Conservation (phyloP, 1,140 invertebrate genomes). For the Carposina sasakii region DNA sequence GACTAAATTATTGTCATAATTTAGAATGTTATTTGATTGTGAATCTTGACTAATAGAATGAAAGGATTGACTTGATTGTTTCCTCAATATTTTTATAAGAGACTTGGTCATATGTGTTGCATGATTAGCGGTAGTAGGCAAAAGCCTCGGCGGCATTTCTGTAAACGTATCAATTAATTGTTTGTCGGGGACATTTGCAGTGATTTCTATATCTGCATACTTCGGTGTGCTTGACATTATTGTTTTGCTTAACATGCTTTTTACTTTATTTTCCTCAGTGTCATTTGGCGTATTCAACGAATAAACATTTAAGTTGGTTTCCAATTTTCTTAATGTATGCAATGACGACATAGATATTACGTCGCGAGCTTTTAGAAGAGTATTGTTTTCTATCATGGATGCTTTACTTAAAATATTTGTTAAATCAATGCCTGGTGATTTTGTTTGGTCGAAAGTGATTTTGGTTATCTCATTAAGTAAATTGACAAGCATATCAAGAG, state of each 20-base stretch:
- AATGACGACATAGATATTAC: constrained; percentile 29
- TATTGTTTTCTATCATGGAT: constrained; percentile 19
- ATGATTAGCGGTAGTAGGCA: constrained; percentile 20
- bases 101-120: constrained; percentile 31
- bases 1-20: constrained; percentile 16
- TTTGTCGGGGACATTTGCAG: constrained; percentile 23
- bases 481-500: constrained; percentile 53
- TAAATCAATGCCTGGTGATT: constrained; percentile 13
- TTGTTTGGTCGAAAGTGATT: constrained; percentile 40
- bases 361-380: constrained; percentile 21
- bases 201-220: constrained; percentile 42
- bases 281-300: constrained; percentile 28
- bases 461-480: constrained; percentile 59
- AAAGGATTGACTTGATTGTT: constrained; percentile 31
- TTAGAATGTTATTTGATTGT: no score
- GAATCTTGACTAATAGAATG: constrained; percentile 26
- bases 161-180: constrained; percentile 31
- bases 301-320: constrained; percentile 29
- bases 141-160: constrained; percentile 36
- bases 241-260: constrained; percentile 11
- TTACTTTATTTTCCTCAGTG: constrained; percentile 9
- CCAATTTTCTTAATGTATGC: constrained; percentile 25
- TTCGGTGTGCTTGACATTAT: constrained; percentile 11
- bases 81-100: constrained; percentile 26
- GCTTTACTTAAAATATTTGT: constrained; percentile 34